Base-by-base conservation (phyloP, 2,797 vertebrate species). In the Nannoperca australis region DNA sequence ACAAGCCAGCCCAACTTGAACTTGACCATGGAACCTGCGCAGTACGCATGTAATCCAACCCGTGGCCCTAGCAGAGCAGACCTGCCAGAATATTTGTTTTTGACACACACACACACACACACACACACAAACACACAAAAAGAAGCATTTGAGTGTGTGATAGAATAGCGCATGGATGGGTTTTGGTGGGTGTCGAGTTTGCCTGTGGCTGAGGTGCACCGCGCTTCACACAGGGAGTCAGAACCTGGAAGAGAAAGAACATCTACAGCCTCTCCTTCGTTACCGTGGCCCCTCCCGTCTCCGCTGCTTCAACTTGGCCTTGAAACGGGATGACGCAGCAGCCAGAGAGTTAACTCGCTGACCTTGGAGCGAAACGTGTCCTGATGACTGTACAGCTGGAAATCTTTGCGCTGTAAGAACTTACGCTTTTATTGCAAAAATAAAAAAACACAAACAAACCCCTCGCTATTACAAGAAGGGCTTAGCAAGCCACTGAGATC, bases 231-330 rank as follows among this genome's bases (percentile, higher is more conserved):
- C 15, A 20, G n/a, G 54, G 47, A 68, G 44, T 47, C 55, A 27
- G n/a, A 82, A 82, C 44, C 55, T 85, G 73, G 61, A 70, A 55
- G 70, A 60, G 24, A 58, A 73, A 77, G 60, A 73, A 56, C 77
- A 65, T 45, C 13, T 8, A 12, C 9, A 54, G 59, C 62, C 80
- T 82, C 78, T 76, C 78, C 64, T 76, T 82, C 79, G 79, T 87
- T 85, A 84, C 66, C 15, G 53, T 67, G 73, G 89, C 91, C 89
- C 84, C 87, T 92, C 91, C 92, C 87, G 66, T 79, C 81, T 81
- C 47, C 49, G 22, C 73, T 83, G 89, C 84, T 91, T 97, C 95
- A 97, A 96, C 96, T 97, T 98, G 97, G 97, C 97, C 97, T 98
- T 97, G 97, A 96, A 92, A 89, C 71, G 27, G 77, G 73, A 90